A percentile compares a stretch with the other conserved stretches of the same genome.
phyloP scores from a whole-genome alignment of 2,888 invertebrate genomes.

The Trimorus sp. region DNA sequence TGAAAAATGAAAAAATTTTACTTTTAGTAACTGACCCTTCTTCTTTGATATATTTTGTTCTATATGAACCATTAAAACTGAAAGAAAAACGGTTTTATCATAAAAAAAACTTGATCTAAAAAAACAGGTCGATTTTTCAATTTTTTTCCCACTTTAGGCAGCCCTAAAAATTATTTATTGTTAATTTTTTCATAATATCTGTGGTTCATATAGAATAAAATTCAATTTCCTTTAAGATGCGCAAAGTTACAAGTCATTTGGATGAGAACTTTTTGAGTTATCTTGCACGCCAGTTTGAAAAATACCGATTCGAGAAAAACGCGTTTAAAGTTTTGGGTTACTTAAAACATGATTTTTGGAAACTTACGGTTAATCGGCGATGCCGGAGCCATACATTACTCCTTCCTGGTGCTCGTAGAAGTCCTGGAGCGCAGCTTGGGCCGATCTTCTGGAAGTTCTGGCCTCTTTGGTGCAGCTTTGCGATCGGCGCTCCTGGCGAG shows the following conservation, averaged over 20 bases:
- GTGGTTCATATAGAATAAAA: constrained; percentile 7
- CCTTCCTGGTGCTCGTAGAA: constrained; percentile 13
- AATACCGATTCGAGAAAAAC: constrained; percentile 14
- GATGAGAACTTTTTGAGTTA: constrained; percentile 13
- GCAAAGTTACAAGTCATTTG: constrained; percentile 11
- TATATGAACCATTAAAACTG: not conserved
- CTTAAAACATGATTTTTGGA: not conserved
- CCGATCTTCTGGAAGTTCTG: too few relatives aligned
- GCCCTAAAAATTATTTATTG: too few relatives aligned
- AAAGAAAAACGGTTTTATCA: not conserved
- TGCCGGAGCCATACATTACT: not conserved
- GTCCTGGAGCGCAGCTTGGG: constrained; percentile 12
- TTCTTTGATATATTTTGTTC: not conserved
- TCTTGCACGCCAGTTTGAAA: constrained; percentile 6
- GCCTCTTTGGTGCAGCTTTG: too few relatives aligned
- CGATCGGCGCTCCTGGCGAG: too few relatives aligned
- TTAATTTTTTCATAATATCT: too few relatives aligned
- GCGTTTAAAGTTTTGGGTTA: constrained; percentile 23
- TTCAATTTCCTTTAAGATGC: constrained; percentile 10
- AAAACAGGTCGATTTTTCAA: constrained; percentile 14
- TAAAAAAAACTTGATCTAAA: constrained; percentile 16
- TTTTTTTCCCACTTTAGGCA: constrained; percentile 18
- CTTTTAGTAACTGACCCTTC: not conserved
- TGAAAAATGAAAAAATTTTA: constrained; percentile 16
- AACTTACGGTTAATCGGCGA: constrained; percentile 4